These are phyloP conservation scores for Clarias gariepinus DNA, from an alignment of 2,113 vertebrate genomes.

Conservation along the genomic window DNA sequence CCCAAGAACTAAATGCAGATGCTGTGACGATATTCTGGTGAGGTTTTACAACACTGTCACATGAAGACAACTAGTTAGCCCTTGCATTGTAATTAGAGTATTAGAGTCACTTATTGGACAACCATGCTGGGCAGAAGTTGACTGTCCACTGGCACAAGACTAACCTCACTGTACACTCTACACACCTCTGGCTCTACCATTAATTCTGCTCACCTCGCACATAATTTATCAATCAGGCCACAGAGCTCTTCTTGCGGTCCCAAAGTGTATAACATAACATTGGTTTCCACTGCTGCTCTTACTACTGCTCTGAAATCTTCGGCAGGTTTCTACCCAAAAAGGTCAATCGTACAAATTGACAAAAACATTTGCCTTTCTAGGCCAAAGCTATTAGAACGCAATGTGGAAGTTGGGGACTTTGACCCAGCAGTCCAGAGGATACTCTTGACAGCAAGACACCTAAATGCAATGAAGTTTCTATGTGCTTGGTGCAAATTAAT, in stretches of 20 bases:
- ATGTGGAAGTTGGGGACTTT: no score
- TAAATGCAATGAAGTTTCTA: background rate
- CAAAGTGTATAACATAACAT: background rate
- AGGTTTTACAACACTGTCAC: background rate
- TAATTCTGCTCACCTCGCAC: background rate
- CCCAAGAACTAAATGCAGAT: background rate
- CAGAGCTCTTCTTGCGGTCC: background rate
- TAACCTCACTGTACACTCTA: background rate
- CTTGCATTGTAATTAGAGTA: background rate
- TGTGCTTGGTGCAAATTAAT: background rate
- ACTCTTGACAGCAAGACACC: background rate
- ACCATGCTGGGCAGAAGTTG: background rate
- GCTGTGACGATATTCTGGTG: background rate
- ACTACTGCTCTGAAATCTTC: background rate
- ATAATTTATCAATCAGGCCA: background rate
- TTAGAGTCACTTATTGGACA: background rate
- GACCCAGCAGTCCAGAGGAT: no score
- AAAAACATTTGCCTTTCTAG: background rate
- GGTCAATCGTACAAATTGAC: background rate
- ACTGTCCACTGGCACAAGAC: background rate
- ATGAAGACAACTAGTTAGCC: background rate
- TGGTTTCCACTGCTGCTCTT: background rate
- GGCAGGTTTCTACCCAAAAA: no score
- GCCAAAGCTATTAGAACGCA: background rate
- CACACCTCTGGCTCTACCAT: background rate